Evolutionary conservation across 2,113 vertebrate species (phyloP).

Genomic region (Caloenas nicobarica): DNA sequence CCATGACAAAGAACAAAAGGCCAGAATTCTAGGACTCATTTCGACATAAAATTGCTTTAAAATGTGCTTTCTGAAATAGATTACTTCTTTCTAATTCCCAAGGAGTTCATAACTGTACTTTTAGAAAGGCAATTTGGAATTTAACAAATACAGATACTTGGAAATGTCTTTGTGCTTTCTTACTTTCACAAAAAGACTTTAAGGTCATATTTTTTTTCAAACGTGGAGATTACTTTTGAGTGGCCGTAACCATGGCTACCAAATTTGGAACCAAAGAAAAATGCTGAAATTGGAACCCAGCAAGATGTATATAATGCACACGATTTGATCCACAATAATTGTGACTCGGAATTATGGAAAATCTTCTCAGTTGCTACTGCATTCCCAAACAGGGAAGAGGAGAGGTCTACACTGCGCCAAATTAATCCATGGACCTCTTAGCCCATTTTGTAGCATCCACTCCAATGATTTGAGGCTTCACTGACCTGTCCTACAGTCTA

Average conservation of each 20-base stretch:
- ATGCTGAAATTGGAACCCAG: not conserved
- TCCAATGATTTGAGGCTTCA: not conserved
- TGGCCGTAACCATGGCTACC: constrained; percentile 33
- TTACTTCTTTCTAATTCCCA: constrained; percentile 14
- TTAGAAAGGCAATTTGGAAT: constrained; percentile 54
- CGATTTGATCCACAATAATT: not conserved
- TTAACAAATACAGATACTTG: constrained; percentile 21
- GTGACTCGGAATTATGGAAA: not conserved
- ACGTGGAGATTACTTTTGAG: constrained; percentile 2
- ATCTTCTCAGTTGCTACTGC: not conserved
- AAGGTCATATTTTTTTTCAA: not conserved
- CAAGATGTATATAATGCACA: not conserved
- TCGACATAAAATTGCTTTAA: constrained; percentile 4
- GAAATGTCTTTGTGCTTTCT: constrained; percentile 8
- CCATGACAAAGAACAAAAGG: not conserved
- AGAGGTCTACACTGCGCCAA: not conserved
- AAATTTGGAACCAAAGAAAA: not conserved
- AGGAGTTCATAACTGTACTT: constrained; percentile 24
- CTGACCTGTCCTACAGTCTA: not conserved
- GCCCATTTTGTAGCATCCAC: not conserved
- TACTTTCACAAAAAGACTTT: constrained; percentile 12
- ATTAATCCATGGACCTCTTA: not conserved
- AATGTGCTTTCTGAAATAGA: constrained; percentile 24
- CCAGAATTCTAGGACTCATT: not conserved
- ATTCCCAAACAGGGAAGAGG: not conserved